A percentile compares a stretch with the other conserved stretches of the same genome.
Conservation (phyloP, 2,797 vertebrate species). For the Iguana delicatissima region DNA sequence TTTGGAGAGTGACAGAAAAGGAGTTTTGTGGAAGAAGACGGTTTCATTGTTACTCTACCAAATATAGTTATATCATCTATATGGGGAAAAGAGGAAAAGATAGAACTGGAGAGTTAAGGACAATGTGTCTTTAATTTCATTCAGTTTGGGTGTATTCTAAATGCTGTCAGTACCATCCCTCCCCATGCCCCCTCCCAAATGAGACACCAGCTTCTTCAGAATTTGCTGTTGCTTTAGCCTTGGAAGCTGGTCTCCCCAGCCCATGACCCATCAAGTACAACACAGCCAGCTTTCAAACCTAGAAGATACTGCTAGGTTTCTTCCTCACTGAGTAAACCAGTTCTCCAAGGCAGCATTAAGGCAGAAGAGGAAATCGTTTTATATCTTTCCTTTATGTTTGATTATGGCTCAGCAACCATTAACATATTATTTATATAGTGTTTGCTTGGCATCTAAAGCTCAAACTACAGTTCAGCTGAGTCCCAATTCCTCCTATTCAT, state of each 20-base stretch:
- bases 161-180: background rate
- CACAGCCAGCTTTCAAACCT: background rate
- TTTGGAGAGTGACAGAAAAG: background rate
- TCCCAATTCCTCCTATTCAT: background rate
- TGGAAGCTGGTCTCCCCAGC: background rate
- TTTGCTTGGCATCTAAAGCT: background rate
- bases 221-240: background rate
- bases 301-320: background rate
- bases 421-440: conserved; percentile 14
- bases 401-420: conserved; percentile 27
- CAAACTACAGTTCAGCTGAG: background rate
- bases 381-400: conserved; percentile 31
- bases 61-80: background rate
- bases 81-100: background rate
- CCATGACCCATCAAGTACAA: too few relatives aligned
- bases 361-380: conserved; percentile 41
- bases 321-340: conserved; percentile 39
- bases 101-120: background rate
- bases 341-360: conserved; percentile 21
- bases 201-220: background rate
- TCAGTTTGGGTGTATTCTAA: background rate
- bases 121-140: background rate
- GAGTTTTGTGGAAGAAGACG: background rate
- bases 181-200: background rate
- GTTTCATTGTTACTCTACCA: background rate